Base-by-base conservation (phyloP, 2,797 vertebrate species). In the Apodemus agrarius region DNA sequence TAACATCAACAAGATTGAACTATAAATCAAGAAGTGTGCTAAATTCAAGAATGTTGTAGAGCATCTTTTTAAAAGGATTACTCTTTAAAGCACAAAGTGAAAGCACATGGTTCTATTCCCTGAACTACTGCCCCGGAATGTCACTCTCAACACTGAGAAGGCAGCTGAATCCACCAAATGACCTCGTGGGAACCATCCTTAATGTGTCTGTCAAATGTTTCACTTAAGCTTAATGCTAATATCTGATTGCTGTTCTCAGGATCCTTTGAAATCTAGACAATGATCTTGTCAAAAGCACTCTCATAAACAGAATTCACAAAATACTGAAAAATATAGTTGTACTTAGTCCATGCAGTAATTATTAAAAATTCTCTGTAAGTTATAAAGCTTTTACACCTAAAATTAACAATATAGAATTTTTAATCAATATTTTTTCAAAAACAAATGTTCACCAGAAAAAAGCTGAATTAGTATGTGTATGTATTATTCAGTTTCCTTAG, bases 391-490 rank as follows among this genome's bases (percentile, higher is more conserved):
- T 97, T 92, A 94, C 57, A 94, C 92, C 22, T 75, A 52, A 93
- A 96, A 96, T 97, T 93, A 96, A 61, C 65, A 94, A 83, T 89
- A 92, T 72, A 90, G 93, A 84, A 96, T 97, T 54, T 97, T 91
- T 93, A 97, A 96, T 85, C 89, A 83, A 89, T 12, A 93, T 74
- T 94, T 91, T 91, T 91, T 54, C 93, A 98, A 43, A 43, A 26
- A 14, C 24, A 43, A 13, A 75, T 72, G 93, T 85, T 97, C 49
- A 95, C 22, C 79, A 90, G 80, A 95, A 97, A 46, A 46, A 75
- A 63, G 37, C 87, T 89, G 83, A 63, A 88, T 40, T 93, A 97
- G 93, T 97, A 82, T 84, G 67, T 93, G 63, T 63, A 3, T 61
- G 76, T 6, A 89, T 82, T 76, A 65, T 87, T 97, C 89, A 95